Percentiles rank a stretch among this genome's conserved stretches.
phyloP scores from a whole-genome alignment of 2,888 invertebrate species.

The Leucophenga maculata region DNA sequence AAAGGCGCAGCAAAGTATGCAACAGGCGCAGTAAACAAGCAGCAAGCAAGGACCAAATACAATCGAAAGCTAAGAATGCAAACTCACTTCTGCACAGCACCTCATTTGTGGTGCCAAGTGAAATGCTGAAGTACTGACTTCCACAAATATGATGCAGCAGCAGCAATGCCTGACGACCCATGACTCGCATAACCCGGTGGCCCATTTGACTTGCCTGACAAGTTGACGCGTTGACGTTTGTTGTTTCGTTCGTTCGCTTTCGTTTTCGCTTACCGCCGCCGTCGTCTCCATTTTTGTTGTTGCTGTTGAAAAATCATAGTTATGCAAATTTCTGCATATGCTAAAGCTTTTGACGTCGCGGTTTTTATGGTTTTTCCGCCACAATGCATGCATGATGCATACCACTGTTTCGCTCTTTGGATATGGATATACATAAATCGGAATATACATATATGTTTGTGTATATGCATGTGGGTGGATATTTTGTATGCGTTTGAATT shows the following conservation, averaged over 20 bases:
- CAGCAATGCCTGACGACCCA: too few species aligned
- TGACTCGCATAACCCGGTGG: neutral
- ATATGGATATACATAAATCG: neutral
- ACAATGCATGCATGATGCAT: neutral
- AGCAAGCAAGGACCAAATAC: too few species aligned
- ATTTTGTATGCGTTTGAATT: too few species aligned
- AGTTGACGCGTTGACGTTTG: slow-evolving; percentile 16
- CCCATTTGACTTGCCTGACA: slow-evolving; percentile 1
- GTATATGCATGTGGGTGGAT: too few species aligned
- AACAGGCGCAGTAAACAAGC: too few species aligned
- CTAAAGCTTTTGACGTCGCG: neutral
- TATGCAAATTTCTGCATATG: slow-evolving; percentile 13
- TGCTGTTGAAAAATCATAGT: slow-evolving; percentile 8
- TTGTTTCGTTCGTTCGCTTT: neutral
- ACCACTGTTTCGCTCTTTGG: neutral
- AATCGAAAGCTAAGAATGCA: too few species aligned
- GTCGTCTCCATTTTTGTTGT: neutral
- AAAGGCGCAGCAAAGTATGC: too few species aligned
- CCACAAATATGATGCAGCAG: too few species aligned
- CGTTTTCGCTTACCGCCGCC: neutral
- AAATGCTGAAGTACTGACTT: too few species aligned
- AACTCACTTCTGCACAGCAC: too few species aligned
- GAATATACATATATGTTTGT: too few species aligned
- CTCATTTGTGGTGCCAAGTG: too few species aligned
- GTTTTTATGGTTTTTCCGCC: slow-evolving; percentile 3